These are phyloP conservation scores for Cryptus viduatorius DNA, from an alignment of 2,888 invertebrate genomes.

Conservation along the genomic window DNA sequence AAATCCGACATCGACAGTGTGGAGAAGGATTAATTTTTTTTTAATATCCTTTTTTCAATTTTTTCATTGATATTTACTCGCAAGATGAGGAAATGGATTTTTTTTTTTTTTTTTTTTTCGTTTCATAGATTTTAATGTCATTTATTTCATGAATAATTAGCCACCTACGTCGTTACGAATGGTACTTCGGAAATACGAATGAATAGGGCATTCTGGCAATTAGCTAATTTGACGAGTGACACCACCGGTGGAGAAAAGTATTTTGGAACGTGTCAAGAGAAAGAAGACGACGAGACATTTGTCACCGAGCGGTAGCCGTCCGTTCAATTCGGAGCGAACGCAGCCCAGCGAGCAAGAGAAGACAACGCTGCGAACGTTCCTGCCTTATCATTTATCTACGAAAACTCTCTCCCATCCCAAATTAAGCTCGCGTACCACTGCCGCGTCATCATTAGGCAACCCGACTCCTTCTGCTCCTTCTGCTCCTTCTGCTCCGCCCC, in stretches of 20 bases:
- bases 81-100: too few species aligned
- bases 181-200: background rate
- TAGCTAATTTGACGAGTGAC: conserved; percentile 52
- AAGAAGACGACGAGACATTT: conserved; percentile 28
- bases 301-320: conserved; percentile 24
- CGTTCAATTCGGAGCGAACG: background rate
- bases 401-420: conserved; percentile 43
- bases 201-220: background rate
- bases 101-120: background rate
- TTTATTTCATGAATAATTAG: background rate
- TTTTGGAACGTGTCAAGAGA: conserved; percentile 43
- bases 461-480: background rate
- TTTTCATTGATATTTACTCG: background rate
- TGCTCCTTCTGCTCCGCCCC: conserved; percentile 18
- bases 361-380: conserved; percentile 14
- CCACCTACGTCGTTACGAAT: background rate
- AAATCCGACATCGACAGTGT: too few species aligned
- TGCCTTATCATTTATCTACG: conserved; percentile 57
- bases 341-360: background rate
- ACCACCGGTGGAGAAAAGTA: background rate
- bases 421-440: conserved; percentile 35
- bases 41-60: background rate
- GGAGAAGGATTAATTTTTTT: too few species aligned
- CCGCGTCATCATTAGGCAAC: conserved; percentile 50
- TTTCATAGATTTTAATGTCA: background rate